Evolutionary conservation across 2,888 invertebrate genomes (phyloP).

Genomic region (Scaptomyza cyrtandrae): DNA sequence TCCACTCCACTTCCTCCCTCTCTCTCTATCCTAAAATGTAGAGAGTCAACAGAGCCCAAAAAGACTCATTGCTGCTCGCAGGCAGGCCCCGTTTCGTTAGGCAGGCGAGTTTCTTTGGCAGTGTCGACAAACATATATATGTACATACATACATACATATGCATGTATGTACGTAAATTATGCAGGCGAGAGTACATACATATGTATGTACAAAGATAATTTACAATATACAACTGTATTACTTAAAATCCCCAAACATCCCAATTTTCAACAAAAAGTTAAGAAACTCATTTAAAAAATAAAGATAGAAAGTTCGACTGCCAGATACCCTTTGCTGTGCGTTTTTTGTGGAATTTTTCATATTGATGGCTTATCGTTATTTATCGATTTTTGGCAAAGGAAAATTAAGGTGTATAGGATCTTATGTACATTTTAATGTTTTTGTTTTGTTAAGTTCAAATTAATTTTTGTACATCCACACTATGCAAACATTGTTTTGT

Average conservation of each 20-base stretch:
- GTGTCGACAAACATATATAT: slow-evolving; percentile 24
- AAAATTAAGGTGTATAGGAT: too few species aligned
- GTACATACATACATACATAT: slow-evolving; percentile 13
- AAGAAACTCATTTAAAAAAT: not conserved
- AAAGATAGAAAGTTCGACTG: not conserved
- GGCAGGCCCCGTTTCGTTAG: slow-evolving; percentile 70
- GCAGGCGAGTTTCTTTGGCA: slow-evolving; percentile 72
- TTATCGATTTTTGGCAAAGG: too few species aligned
- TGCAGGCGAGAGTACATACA: slow-evolving; percentile 8
- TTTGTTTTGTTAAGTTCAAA: too few species aligned
- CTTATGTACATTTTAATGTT: too few species aligned
- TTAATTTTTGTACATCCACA: too few species aligned
- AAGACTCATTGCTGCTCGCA: slow-evolving; percentile 49
- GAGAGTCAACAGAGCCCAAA: slow-evolving; percentile 62
- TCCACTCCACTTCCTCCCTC: not conserved
- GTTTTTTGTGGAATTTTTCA: too few species aligned
- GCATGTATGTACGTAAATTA: too few species aligned
- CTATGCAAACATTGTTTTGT: too few species aligned
- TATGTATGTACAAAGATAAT: slow-evolving; percentile 7
- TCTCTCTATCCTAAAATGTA: not conserved
- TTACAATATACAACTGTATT: not conserved
- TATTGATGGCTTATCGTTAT: too few species aligned
- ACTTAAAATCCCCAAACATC: not conserved
- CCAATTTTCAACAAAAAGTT: slow-evolving; percentile 5
- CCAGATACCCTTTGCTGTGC: not conserved